These are phyloP conservation scores for Oenanthe melanoleuca DNA, from an alignment of 2,113 vertebrate genomes.

Conservation along the genomic window DNA sequence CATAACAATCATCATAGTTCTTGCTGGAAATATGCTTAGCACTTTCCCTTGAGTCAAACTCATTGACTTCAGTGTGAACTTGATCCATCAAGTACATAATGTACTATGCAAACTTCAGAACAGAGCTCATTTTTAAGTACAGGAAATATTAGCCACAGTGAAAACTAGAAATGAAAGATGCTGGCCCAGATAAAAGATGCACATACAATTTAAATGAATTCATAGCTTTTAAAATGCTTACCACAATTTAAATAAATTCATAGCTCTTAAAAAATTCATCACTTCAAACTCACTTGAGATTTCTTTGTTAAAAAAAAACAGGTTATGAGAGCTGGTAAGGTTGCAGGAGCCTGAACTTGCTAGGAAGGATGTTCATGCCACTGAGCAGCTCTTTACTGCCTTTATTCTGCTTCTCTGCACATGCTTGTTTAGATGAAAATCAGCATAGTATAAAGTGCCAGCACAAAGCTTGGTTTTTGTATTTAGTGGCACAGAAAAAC, in stretches of 20 bases:
- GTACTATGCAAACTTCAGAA: conserved; percentile 7
- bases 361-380: not conserved
- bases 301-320: not conserved
- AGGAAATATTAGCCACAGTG: not conserved
- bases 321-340: not conserved
- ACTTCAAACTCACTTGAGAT: not conserved
- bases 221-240: not conserved
- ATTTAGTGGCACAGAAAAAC: not conserved
- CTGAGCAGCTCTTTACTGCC: not conserved
- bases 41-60: not conserved
- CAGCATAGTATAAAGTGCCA: not conserved
- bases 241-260: not conserved
- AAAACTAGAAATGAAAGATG: not conserved
- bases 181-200: not conserved
- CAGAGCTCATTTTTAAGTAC: not conserved
- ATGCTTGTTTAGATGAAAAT: conserved; percentile 14
- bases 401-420: conserved; percentile 8
- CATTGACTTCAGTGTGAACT: not conserved
- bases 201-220: not conserved
- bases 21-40: not conserved
- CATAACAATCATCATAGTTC: not conserved
- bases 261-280: not conserved
- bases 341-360: not conserved
- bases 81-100: not conserved
- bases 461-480: not conserved